Conservation (phyloP, 2,888 invertebrate species). For the Gari tellinella region DNA sequence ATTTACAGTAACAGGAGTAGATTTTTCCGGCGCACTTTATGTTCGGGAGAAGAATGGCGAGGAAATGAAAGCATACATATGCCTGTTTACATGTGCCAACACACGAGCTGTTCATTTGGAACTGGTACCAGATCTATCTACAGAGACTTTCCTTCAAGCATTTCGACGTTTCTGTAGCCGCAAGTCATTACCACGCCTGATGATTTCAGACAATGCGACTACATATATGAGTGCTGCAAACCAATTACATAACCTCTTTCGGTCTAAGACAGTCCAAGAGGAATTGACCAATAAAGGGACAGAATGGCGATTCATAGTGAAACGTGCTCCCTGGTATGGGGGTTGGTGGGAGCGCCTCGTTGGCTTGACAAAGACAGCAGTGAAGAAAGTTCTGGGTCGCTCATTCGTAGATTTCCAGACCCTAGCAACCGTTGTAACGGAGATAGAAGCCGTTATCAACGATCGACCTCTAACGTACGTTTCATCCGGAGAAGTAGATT, state of each 20-base stretch:
- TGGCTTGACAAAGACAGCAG: background rate
- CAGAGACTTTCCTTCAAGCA: conserved; percentile 30
- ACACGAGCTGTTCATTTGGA: conserved; percentile 49
- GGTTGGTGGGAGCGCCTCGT: no score
- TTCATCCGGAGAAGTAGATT: no score
- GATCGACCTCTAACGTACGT: no score
- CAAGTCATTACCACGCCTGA: conserved; percentile 31
- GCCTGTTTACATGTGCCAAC: conserved; percentile 5
- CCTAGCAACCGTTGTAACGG: no score
- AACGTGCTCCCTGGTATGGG: no score
- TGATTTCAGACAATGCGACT: conserved; percentile 55
- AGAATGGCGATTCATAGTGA: no score
- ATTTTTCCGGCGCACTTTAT: conserved; percentile 36
- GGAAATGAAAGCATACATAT: conserved; percentile 22
- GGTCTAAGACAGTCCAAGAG: conserved; percentile 15
- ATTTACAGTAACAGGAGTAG: conserved; percentile 48
- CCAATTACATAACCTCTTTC: conserved; percentile 2
- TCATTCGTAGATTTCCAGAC: no score
- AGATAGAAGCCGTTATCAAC: no score
- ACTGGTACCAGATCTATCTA: conserved; percentile 20
- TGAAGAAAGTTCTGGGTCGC: conserved; percentile 6
- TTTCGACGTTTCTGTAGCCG: conserved; percentile 46
- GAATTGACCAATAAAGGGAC: background rate
- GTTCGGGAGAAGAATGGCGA: conserved; percentile 12
- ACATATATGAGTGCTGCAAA: conserved; percentile 44